Evolutionary conservation across 2,888 invertebrate genomes (phyloP), one percentile per base, ranked within the genome.

Genomic region (Lithosia quadra): DNA sequence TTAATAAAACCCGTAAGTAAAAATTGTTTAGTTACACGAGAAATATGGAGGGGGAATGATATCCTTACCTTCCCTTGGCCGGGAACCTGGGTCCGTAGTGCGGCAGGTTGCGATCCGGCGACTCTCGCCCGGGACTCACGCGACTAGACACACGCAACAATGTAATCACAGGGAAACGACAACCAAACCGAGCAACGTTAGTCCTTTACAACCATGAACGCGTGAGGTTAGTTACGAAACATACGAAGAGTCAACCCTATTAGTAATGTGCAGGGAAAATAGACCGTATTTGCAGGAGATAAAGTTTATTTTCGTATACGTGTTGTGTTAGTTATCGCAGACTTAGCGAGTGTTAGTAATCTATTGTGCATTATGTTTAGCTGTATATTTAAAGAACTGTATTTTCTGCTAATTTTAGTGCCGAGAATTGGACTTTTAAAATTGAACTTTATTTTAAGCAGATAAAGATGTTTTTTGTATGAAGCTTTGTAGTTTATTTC

Each of bases 71-170:
- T 96, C 97, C 97, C 96, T 96, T 96, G 77, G 98, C 96, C 94
- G 98, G 97, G 96, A 98, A 98, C 90, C 98, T 96, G 81, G 98
- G 98, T 85, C 98, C 98, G 95, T 97, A 97, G 96, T 98, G 98
- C 81, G 98, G 98, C 95, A 98, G 96, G 90, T 96, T 96, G 86
- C 97, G 96, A 91, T 98, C 98, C 77, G 98, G 98, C 84, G 97
- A 97, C 95, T 98, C 98, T 83, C 97, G 96, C 87, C 97, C 97
- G 81, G 98, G 98, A 94, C 98, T 98, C 95, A 97, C 95, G 93
- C 98, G 98, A 96, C 98, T 98, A 96, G 73, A 95, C 90, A 92
- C 92, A 92, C 90, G 87, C 87, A 88, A 83, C 71, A 84, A 85
- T 85, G 86, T 88, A 87, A 86, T 84, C 86, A 89, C 88, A 90